These are phyloP conservation scores for Dendrolimus punctatus DNA, from an alignment of 1,140 invertebrate species.

Conservation along the genomic window DNA sequence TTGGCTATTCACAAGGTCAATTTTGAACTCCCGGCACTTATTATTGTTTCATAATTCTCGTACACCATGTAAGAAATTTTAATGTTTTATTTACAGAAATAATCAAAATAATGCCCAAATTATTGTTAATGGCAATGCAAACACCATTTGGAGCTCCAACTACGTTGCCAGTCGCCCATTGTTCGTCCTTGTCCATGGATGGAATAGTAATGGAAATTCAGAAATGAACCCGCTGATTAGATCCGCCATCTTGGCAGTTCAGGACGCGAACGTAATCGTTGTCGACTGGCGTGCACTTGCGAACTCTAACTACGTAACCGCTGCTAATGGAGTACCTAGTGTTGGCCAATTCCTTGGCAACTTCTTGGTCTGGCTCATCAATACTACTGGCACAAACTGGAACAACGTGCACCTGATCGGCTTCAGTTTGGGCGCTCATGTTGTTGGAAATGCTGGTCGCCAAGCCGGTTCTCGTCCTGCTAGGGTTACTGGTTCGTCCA, in stretches of 20 bases:
- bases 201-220: conserved; percentile 34
- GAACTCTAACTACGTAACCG: conserved; percentile 60
- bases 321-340: conserved; percentile 63
- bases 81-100: conserved; percentile 17
- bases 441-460: conserved; percentile 83
- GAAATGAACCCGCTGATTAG: conserved; percentile 25
- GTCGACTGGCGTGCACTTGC: conserved; percentile 77
- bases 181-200: conserved; percentile 42
- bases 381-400: conserved; percentile 28
- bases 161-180: conserved; percentile 20
- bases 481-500: conserved; percentile 24
- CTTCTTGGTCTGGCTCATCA: conserved; percentile 62
- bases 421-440: conserved; percentile 89
- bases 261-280: conserved; percentile 75
- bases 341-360: conserved; percentile 46
- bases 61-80: background rate
- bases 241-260: conserved; percentile 50
- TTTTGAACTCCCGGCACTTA: background rate
- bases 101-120: conserved; percentile 32
- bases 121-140: conserved; percentile 28
- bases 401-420: conserved; percentile 86
- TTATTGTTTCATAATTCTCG: background rate
- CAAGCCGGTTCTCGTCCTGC: conserved; percentile 8
- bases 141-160: conserved; percentile 31
- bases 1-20: conserved; percentile 32